Conservation (phyloP, 2,113 vertebrate species). For the Pomatostomus ruficeps region DNA sequence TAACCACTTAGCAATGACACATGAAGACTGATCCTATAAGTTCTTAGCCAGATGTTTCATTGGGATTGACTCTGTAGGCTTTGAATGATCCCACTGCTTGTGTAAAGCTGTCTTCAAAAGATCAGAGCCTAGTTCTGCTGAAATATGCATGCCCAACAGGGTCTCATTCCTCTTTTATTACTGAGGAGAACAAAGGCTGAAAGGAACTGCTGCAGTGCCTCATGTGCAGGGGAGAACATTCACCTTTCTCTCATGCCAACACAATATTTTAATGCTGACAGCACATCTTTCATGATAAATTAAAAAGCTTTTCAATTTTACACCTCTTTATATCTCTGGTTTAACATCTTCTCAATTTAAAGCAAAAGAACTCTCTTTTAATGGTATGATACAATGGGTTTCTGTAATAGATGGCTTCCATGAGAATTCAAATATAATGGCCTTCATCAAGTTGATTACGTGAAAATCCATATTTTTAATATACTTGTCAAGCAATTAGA, state of each 20-base stretch:
- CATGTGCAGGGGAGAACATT: not conserved
- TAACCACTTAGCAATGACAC: not conserved
- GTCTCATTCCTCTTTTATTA: not conserved
- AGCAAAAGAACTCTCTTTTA: slow-evolving; percentile 1
- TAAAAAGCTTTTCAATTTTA: not conserved
- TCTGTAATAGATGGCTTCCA: not conserved
- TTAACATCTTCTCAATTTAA: not conserved
- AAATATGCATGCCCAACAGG: not conserved
- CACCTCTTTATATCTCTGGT: not conserved
- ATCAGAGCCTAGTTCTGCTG: not conserved
- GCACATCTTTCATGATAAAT: not conserved
- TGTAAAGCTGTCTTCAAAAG: not conserved
- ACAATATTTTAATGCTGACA: not conserved
- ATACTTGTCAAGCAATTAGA: not conserved
- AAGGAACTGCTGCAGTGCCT: not conserved
- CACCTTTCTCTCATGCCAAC: not conserved
- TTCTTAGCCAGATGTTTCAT: not conserved
- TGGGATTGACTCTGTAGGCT: not conserved
- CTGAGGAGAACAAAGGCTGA: not conserved
- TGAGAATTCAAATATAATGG: not conserved
- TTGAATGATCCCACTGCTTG: not conserved
- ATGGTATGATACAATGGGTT: not conserved
- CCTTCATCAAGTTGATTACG: not conserved
- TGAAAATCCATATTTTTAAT: not conserved
- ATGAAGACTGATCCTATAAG: not conserved